These are phyloP conservation scores for Callimorpha dominula DNA, from an alignment of 2,888 invertebrate species.

Conservation along the genomic window DNA sequence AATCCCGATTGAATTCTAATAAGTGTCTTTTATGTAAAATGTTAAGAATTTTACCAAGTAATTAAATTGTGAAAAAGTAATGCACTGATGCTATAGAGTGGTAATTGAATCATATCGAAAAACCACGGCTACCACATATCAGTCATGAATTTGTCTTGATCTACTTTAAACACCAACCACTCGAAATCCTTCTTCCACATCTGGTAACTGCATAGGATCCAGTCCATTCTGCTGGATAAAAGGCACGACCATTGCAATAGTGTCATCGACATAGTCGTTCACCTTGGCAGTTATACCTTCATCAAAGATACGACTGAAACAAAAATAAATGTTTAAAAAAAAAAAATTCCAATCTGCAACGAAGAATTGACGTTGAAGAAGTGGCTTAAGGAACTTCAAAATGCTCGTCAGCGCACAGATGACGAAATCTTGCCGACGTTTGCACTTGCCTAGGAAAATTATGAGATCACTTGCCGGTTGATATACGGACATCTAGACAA, in stretches of 20 bases:
- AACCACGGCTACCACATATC: too few species aligned
- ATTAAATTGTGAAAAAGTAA: background rate
- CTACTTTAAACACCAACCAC: constrained; percentile 65
- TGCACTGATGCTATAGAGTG: background rate
- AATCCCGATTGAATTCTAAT: background rate
- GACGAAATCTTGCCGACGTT: background rate
- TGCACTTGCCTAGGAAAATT: background rate
- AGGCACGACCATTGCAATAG: constrained; percentile 74
- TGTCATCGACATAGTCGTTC: constrained; percentile 81
- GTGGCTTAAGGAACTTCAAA: background rate
- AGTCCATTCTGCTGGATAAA: constrained; percentile 75
- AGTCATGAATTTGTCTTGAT: background rate
- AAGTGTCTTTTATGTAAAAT: background rate
- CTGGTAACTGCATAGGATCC: constrained; percentile 83
- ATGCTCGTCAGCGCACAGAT: background rate
- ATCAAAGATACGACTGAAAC: constrained; percentile 64
- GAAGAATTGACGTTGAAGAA: too few species aligned
- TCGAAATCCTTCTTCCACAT: constrained; percentile 79
- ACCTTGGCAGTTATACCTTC: constrained; percentile 70
- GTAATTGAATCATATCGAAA: background rate
- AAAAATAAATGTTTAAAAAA: background rate
- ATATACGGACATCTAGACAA: background rate
- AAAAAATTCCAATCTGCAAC: too few species aligned
- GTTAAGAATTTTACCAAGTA: background rate
- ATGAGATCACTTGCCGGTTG: too few species aligned